These are phyloP conservation scores for Epinephelus awoara DNA, from an alignment of 2,797 vertebrate species.

Conservation along the genomic window DNA sequence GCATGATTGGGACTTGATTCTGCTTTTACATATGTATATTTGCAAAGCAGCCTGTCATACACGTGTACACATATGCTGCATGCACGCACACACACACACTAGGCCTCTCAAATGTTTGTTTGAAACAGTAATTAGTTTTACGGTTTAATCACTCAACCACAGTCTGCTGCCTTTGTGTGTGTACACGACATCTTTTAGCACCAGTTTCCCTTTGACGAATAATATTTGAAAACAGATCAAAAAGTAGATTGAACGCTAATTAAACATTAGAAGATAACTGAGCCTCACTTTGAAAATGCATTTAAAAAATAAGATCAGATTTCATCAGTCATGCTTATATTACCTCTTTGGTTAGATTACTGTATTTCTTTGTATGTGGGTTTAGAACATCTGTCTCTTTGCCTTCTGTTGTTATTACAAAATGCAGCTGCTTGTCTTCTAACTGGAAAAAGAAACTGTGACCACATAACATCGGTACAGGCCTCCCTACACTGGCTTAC, in stretches of 20 bases:
- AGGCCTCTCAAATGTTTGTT: background rate
- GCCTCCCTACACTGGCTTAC: no score
- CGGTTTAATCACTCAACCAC: constrained; percentile 10
- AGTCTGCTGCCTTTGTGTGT: background rate
- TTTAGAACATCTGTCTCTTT: no score
- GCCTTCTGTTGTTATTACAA: no score
- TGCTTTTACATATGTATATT: background rate
- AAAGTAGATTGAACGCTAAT: constrained; percentile 26
- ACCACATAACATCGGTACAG: no score
- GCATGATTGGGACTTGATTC: background rate
- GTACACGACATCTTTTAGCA: background rate
- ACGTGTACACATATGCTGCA: background rate
- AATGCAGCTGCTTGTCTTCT: no score
- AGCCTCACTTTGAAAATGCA: background rate
- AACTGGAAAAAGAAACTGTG: no score
- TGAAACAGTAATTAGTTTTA: constrained; percentile 12
- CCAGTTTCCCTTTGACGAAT: constrained; percentile 20
- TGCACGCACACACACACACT: background rate
- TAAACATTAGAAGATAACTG: constrained; percentile 5
- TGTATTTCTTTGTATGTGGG: no score
- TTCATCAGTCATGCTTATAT: no score
- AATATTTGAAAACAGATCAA: constrained; percentile 7
- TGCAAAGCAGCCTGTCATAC: background rate
- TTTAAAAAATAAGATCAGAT: constrained; percentile 3
- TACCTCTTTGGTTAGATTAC: no score